Evolutionary conservation across 2,888 invertebrate species (phyloP), one percentile per base, ranked within the genome.

Genomic region (Phyllotreta cruciferae): DNA sequence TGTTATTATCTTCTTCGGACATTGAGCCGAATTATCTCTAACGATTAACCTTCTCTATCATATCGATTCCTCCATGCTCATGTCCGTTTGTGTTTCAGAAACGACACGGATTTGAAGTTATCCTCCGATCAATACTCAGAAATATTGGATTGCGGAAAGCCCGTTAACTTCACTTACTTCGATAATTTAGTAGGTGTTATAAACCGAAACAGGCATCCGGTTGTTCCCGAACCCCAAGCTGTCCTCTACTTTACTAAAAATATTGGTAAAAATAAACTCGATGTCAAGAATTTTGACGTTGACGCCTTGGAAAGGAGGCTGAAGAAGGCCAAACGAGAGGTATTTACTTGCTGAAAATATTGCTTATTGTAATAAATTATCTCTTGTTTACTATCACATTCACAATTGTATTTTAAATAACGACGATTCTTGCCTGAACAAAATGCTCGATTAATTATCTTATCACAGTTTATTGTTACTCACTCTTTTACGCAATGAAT

Each of bases 151-250:
- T 93, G 93, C 81, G 93, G 93, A 3, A 91, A 91, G 82, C 88
- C 92, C 58, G 93, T 92, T 1, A 94, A 94, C 82, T 91, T 90
- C 78, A 94, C 94, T 3, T 92, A 92, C 79, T 94, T 93, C 81
- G 95, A 95, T 80, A 93, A 93, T 80, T 83, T 94, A 64, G 89
- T 92, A 56, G 94, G 94, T 11, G 90, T 95, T 38, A 88, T 91
- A n/a, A 88, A 92, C 75, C 84, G 94, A 66, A 88, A 91, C 74
- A 87, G 89, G 76, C 93, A 94, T 82, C 92, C 92, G 0, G 87
- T 90, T 76, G 90, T 93, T 71, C 93, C 93, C 63, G 94, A 95
- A 81, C 93, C 94, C 63, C 89, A 90, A 81, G 90, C 91, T 49
- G 89, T 90, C 41, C 85, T 90, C 69, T 88, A 91, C 82, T 92